A percentile compares a stretch with the other conserved stretches of the same genome.
phyloP scores from a whole-genome alignment of 2,888 invertebrate species.

The Sussaba pulchella region DNA sequence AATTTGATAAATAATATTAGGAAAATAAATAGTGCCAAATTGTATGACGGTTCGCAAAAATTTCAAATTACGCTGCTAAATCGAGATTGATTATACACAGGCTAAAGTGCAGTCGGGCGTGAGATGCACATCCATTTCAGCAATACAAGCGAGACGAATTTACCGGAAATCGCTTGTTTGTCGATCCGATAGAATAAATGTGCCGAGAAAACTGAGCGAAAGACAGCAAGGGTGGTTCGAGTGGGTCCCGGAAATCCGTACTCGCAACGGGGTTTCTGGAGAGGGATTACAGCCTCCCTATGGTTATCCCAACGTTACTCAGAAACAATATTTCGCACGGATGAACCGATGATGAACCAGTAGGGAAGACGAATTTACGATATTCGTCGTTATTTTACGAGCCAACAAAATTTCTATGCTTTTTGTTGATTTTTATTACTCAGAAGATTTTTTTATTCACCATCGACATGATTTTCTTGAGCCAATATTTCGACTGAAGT shows the following conservation, averaged over 20 bases:
- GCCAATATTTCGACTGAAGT: too few species aligned
- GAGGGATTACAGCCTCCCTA: neutral
- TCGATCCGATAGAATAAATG: constrained; percentile 48
- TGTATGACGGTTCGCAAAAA: too few species aligned
- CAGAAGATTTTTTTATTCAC: too few species aligned
- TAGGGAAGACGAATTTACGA: neutral
- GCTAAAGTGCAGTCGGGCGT: neutral
- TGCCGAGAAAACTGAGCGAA: constrained; percentile 5
- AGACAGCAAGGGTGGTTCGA: neutral
- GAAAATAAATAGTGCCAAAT: too few species aligned
- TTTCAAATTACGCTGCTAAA: too few species aligned
- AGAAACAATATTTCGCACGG: constrained; percentile 22
- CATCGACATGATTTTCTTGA: too few species aligned
- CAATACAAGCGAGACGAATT: constrained; percentile 28
- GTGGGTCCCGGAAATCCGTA: constrained; percentile 36
- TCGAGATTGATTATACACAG: too few species aligned
- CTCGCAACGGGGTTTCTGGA: neutral
- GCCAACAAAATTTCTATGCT: too few species aligned
- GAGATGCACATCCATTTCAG: neutral
- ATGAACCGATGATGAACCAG: neutral
- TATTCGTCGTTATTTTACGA: too few species aligned
- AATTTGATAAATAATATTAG: too few species aligned
- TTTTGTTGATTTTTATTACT: too few species aligned
- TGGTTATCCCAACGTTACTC: constrained; percentile 24
- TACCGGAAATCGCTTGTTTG: constrained; percentile 26